Evolutionary conservation across 2,888 invertebrate genomes (phyloP), one percentile per base, ranked within the genome.

Genomic region (Amorpha juglandis): DNA sequence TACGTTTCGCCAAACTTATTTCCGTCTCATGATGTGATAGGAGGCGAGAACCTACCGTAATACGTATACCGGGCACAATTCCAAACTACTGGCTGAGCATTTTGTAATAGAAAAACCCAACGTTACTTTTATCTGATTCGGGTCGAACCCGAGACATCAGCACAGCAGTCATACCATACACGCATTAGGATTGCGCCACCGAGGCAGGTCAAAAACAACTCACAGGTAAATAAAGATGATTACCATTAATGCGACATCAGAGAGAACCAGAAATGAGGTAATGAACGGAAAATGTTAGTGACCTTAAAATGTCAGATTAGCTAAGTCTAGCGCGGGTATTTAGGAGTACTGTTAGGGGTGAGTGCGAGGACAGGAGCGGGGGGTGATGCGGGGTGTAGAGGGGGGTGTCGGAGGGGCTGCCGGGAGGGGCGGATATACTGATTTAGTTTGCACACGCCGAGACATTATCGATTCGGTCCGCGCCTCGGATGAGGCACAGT

Each of bases 391-490:
- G 16, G 51, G 27, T 27, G 27, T 27, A 6, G 38, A 38, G 19
- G 27, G 16, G 53, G 53, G 27, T 16, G 19, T 52, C 35, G n/a
- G 27, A 16, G 33, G 33, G 64, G 35, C 35, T 47, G 62, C 33
- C 47, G 64, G 33, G 58, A 58, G 58, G 58, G 58, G 58, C 38
- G 58, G 58, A 58, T 58, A 58, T 58, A 58, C 64, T 65, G 64
- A 65, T 65, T 65, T 58, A 81, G 84, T 87, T 86, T 85, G 80
- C 74, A 77, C 81, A 82, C 81, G 74, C 77, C 76, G 82, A 82
- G 82, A 82, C 81, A 74, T 78, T 86, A 87, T 88, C 82, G 87
- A 87, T 86, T 84, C 78, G 72, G 72, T 72, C 72, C 71, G 67
- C 71, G 71, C 71, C 72, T 63, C 58, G 38, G 48, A 58, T 53